phyloP scores from a whole-genome alignment of 2,797 vertebrate genomes.

The Morelia viridis region DNA sequence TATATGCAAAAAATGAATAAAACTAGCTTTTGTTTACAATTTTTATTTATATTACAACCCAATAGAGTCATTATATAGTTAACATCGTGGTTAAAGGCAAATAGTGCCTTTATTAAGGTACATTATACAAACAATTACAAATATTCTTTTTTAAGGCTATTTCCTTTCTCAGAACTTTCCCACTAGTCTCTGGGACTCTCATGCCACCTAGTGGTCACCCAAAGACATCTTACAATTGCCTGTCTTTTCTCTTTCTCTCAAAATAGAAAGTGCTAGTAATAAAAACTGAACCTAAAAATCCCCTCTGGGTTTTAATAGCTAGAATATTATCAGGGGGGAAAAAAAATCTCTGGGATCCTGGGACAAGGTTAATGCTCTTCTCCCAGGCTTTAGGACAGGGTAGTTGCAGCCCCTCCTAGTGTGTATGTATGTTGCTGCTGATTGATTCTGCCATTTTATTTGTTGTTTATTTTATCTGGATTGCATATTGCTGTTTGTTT shows the following conservation, averaged over 20 bases:
- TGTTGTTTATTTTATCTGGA: neutral
- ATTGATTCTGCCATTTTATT: neutral
- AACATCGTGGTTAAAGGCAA: neutral
- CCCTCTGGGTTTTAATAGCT: neutral
- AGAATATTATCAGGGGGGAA: conserved; percentile 6
- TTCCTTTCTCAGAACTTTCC: accelerated
- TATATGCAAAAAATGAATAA: conserved; percentile 26
- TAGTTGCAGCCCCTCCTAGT: neutral
- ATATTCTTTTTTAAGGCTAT: accelerated
- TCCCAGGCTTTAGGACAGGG: neutral
- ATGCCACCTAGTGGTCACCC: conserved; percentile 65
- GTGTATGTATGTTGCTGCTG: neutral
- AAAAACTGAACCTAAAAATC: neutral
- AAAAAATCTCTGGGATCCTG: neutral
- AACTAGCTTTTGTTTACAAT: conserved; percentile 12
- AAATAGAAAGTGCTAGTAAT: neutral
- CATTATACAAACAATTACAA: conserved; percentile 5
- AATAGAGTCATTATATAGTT: conserved; percentile 30
- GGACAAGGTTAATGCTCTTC: neutral
- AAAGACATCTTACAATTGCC: neutral
- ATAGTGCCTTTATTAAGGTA: conserved; percentile 29
- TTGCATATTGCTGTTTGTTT: neutral
- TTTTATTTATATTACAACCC: conserved; percentile 4
- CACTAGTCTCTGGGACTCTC: conserved; percentile 35
- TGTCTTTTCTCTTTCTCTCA: neutral